Evolutionary conservation across 2,888 invertebrate genomes (phyloP).

Genomic region (Syritta pipiens): DNA sequence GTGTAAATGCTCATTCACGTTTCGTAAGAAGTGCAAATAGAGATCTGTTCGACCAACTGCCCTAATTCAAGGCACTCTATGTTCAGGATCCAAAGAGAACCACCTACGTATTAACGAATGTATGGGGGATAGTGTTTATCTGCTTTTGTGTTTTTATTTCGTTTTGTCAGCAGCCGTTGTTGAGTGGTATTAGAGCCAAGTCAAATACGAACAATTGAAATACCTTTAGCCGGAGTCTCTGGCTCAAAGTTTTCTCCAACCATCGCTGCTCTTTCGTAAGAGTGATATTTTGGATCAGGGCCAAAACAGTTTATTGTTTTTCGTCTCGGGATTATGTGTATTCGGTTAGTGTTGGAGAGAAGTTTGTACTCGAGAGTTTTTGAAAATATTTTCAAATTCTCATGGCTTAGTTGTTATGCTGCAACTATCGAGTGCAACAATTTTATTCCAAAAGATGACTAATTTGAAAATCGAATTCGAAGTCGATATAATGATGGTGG

Average conservation of each 20-base stretch:
- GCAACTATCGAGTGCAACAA: too few species aligned
- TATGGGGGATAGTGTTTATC: background rate
- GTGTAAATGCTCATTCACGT: slow-evolving; percentile 18
- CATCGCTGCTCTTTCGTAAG: slow-evolving; percentile 10
- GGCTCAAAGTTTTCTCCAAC: slow-evolving; percentile 22
- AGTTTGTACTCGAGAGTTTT: background rate
- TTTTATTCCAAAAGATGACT: too few species aligned
- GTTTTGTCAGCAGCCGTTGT: slow-evolving; percentile 5
- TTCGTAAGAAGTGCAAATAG: slow-evolving; percentile 19
- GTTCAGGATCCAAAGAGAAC: slow-evolving; percentile 21
- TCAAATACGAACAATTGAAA: slow-evolving; percentile 42
- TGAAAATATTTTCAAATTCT: too few species aligned
- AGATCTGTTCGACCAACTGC: slow-evolving; percentile 13
- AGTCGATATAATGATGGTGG: too few species aligned
- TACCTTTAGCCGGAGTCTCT: slow-evolving; percentile 27
- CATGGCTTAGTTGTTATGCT: too few species aligned
- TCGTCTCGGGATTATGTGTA: slow-evolving; percentile 8
- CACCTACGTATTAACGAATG: slow-evolving; percentile 18
- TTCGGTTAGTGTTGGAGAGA: slow-evolving; percentile 29
- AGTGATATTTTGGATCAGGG: slow-evolving; percentile 26
- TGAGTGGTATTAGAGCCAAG: slow-evolving; percentile 26
- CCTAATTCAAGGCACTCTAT: slow-evolving; percentile 13
- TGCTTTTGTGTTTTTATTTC: background rate
- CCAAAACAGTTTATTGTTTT: slow-evolving; percentile 45
- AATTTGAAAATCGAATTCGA: too few species aligned